Evolutionary conservation across 2,113 vertebrate genomes (phyloP), one percentile per base, ranked within the genome.

Genomic region (Toxostoma redivivum): DNA sequence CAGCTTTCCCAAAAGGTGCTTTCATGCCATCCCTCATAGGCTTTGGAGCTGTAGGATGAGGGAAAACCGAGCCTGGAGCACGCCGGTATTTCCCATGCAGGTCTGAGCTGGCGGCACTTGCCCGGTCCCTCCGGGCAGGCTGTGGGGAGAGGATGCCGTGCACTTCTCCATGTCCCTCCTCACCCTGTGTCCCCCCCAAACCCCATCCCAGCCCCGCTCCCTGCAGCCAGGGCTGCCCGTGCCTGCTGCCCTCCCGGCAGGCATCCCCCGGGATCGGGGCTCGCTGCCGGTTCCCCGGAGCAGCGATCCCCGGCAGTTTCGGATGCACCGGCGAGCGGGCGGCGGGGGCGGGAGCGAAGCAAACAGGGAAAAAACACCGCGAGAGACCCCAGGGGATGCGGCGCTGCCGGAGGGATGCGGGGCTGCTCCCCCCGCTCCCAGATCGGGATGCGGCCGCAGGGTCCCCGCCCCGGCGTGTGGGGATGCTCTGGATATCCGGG

Each of bases 121-220:
- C 54, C 44, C 37, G 31, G 37, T 58, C 38, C 81, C 85, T 18
- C 60, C 0, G 40, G 79, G 24, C 25, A 18, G 45, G 47, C 54
- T 56, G 0, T 4, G 1, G 16, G n/a, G 24, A 58, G 27, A 2
- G 0, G 35, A 44, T 40, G 72, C 65, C n/a, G 44, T 9, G 66
- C 84, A 25, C 9, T 5, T 53, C 76, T 61, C 94, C 56, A 1
- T 1, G 27, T 25, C 78, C 57, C 48, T 62, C 1, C 27, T 27
- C 22, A 8, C 45, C 58, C 42, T 11, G 15, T 21, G 25, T 40
- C 5, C 35, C 44, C 11, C 8, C 48, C 73, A 47, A 33, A 70
- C 1, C 66, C 70, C 50, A 31, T n/a, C 48, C 61, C 78, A 79
- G 19, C 74, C 87, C 37, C 91, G 25, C 18, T 76, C n/a, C 58